These are phyloP conservation scores for Rotaria socialis DNA, from an alignment of 2,888 invertebrate genomes.

Conservation along the genomic window DNA sequence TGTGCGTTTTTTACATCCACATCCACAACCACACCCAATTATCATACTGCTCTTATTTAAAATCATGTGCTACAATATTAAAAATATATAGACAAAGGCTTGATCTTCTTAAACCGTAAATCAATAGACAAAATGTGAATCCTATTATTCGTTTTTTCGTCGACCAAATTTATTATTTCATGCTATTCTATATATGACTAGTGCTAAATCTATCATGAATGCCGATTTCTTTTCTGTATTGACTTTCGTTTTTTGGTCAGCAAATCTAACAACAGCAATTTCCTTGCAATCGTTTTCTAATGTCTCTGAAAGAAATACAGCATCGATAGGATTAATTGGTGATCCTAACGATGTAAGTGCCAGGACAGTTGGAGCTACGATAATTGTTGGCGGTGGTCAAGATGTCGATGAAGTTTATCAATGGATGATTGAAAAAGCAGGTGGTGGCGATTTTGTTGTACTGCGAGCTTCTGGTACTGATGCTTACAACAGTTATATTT, in stretches of 20 bases:
- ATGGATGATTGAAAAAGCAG: slow-evolving; percentile 39
- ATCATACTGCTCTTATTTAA: background rate
- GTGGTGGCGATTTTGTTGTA: slow-evolving; percentile 45
- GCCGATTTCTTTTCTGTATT: background rate
- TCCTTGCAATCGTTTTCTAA: background rate
- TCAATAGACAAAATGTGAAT: background rate
- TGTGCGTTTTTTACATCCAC: too few relatives aligned
- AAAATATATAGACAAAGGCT: background rate
- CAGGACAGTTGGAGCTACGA: background rate
- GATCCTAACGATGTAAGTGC: background rate
- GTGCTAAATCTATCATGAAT: background rate
- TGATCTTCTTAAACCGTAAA: background rate
- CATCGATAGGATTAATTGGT: background rate
- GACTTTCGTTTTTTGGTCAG: background rate
- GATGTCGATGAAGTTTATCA: slow-evolving; percentile 36
- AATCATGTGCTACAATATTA: background rate
- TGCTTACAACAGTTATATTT: slow-evolving; percentile 42
- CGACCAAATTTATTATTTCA: background rate
- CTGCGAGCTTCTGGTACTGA: slow-evolving; percentile 34
- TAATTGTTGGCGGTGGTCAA: slow-evolving; percentile 33
- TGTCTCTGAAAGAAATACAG: background rate
- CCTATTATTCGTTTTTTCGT: background rate
- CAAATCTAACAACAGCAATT: background rate
- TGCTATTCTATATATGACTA: background rate
- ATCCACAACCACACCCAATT: background rate